phyloP scores from a whole-genome alignment of 2,113 vertebrate species.

The Zosterops hypoxanthus region DNA sequence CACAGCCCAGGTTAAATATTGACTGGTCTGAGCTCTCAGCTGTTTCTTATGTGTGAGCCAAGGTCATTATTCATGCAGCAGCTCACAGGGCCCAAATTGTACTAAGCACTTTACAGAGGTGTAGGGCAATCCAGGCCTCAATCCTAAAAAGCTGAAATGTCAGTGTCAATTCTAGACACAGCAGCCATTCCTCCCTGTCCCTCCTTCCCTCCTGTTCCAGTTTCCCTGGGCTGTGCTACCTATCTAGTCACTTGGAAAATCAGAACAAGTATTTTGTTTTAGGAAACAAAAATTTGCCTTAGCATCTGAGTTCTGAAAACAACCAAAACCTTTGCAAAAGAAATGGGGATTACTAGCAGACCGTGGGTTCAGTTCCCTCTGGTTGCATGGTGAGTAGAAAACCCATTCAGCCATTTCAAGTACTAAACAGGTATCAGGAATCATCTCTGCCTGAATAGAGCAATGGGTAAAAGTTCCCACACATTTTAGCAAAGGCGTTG shows the following conservation, averaged over 20 bases:
- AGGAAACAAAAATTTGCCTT: neutral
- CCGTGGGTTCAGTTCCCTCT: neutral
- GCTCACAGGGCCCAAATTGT: neutral
- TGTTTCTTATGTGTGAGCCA: neutral
- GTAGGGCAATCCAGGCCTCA: neutral
- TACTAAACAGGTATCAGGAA: neutral
- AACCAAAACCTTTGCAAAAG: neutral
- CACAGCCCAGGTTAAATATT: neutral
- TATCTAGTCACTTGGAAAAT: neutral
- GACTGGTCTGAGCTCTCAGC: neutral
- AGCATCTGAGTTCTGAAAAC: neutral
- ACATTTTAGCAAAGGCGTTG: neutral
- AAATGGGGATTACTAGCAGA: neutral
- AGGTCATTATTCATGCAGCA: neutral
- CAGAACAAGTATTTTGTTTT: neutral
- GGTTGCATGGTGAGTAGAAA: neutral
- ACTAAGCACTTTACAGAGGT: neutral
- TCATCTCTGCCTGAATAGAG: neutral
- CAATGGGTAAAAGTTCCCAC: neutral
- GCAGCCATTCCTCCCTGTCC: neutral
- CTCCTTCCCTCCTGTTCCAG: fast-evolving
- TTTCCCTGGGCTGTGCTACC: neutral
- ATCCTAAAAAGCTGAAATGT: neutral
- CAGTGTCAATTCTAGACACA: neutral
- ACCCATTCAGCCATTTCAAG: neutral